Conservation (phyloP, 2,797 vertebrate genomes). For the Oreonectes daqikongensis region DNA sequence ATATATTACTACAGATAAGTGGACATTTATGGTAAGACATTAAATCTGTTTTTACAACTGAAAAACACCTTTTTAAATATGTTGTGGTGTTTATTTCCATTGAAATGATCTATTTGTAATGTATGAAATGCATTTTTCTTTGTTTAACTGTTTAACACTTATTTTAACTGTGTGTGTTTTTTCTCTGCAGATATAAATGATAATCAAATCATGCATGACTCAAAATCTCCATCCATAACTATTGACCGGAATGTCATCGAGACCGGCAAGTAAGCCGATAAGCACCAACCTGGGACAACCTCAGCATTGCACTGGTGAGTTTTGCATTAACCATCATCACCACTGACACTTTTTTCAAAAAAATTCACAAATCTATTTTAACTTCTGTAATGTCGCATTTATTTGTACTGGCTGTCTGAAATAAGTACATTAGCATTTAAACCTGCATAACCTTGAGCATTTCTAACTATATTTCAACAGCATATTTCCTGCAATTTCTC, state of each 20-base stretch:
- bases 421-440: conserved; percentile 39
- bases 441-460: conserved; percentile 25
- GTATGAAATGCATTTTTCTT: too few relatives aligned
- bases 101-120: neutral
- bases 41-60: neutral
- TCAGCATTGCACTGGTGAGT: neutral
- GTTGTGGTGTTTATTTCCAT: neutral
- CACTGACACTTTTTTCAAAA: neutral
- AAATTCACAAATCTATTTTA: conserved; percentile 14
- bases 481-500: conserved; percentile 19
- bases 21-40: neutral
- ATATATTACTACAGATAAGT: neutral
- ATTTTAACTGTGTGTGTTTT: too few relatives aligned
- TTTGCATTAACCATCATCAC: neutral
- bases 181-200: too few relatives aligned
- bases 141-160: too few relatives aligned
- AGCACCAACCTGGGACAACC: neutral
- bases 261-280: neutral
- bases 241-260: neutral
- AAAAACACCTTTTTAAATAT: too few relatives aligned
- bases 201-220: too few relatives aligned
- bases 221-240: too few relatives aligned
- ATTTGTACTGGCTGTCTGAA: conserved; percentile 30
- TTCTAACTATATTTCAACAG: conserved; percentile 24
- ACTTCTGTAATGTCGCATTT: conserved; percentile 13